Percentiles rank a stretch among this genome's conserved stretches.
phyloP scores from a whole-genome alignment of 2,797 vertebrate genomes.

The Falco columbarius region DNA sequence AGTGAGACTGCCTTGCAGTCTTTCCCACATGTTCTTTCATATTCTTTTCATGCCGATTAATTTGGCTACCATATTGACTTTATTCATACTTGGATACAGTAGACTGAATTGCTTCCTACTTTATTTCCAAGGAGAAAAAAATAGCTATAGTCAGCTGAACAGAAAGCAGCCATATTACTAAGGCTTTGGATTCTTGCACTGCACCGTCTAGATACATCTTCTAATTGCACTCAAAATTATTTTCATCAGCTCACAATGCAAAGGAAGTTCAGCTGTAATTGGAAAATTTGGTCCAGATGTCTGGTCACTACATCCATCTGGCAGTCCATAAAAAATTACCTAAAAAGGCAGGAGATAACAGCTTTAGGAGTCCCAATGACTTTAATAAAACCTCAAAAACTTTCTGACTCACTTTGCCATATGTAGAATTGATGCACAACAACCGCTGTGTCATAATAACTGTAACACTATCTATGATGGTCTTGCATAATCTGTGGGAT shows the following conservation, averaged over 20 bases:
- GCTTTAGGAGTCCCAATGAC: background rate
- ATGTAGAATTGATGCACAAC: background rate
- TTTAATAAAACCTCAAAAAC: background rate
- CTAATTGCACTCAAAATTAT: background rate
- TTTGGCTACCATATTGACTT: background rate
- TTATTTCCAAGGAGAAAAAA: background rate
- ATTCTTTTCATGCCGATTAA: background rate
- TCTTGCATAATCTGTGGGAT: background rate
- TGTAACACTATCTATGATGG: background rate
- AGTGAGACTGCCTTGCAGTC: background rate
- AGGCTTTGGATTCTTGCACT: background rate
- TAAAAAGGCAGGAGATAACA: background rate
- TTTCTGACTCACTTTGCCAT: background rate
- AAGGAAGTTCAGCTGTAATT: background rate
- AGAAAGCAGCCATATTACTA: background rate
- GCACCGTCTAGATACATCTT: background rate
- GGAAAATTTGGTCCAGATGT: background rate
- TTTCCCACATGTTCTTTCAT: background rate
- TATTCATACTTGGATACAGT: background rate
- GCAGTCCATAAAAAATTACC: background rate
- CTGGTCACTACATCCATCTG: background rate
- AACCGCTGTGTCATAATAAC: background rate
- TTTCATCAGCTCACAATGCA: background rate
- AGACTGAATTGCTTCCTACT: background rate
- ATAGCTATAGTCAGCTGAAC: background rate